These are phyloP conservation scores for Cebidichthys violaceus DNA, from an alignment of 2,113 vertebrate species.

Conservation along the genomic window DNA sequence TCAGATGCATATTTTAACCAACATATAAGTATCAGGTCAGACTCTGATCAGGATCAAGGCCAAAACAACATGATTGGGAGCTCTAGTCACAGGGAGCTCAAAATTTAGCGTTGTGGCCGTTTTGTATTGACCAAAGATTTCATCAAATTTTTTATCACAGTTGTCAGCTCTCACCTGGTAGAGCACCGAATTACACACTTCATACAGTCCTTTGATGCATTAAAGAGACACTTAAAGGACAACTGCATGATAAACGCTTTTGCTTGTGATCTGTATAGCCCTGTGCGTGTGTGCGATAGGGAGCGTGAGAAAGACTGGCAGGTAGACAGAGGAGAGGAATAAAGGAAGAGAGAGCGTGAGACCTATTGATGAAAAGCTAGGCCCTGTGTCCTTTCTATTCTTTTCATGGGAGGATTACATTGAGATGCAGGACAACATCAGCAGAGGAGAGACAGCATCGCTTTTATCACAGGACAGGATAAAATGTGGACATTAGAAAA, in stretches of 20 bases:
- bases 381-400: slow-evolving; percentile 46
- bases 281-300: not conserved
- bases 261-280: not conserved
- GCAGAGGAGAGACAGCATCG: slow-evolving; percentile 64
- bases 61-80: not conserved
- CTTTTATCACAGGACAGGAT: slow-evolving; percentile 64
- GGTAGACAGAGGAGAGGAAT: slow-evolving; percentile 6
- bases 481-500: slow-evolving; percentile 58
- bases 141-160: not conserved
- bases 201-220: not conserved
- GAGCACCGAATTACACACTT: not conserved
- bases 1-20: not conserved
- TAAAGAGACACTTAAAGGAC: slow-evolving; percentile 17
- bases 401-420: slow-evolving; percentile 56
- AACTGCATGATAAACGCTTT: not conserved
- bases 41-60: not conserved
- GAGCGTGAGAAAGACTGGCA: slow-evolving; percentile 9
- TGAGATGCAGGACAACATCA: slow-evolving; percentile 72
- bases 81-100: not conserved
- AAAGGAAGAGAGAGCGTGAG: slow-evolving; percentile 20
- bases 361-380: slow-evolving; percentile 51
- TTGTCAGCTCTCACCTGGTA: not conserved
- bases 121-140: not conserved
- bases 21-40: not conserved
- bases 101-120: not conserved